Conservation (phyloP, 2,797 vertebrate species). For the Parauchenoglanis punctatus region DNA sequence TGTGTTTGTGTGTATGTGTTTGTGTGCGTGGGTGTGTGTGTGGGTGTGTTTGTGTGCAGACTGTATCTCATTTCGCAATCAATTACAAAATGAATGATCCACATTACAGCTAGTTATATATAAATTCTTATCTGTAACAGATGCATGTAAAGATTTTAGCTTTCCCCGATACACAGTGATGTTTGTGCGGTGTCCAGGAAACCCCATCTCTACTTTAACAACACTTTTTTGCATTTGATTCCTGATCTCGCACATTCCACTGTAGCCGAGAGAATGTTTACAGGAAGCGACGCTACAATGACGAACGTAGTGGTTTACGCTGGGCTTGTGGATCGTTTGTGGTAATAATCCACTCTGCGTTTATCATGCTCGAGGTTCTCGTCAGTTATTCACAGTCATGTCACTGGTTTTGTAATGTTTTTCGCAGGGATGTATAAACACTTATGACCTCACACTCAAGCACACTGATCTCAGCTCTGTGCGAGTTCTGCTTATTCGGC, state of each 20-base stretch:
- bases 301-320: not conserved
- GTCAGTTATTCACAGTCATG: not conserved
- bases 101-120: too few species aligned
- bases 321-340: not conserved
- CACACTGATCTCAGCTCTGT: not conserved
- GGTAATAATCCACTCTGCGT: not conserved
- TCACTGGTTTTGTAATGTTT: not conserved
- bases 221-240: not conserved
- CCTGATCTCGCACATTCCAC: not conserved
- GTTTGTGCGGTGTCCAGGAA: too few species aligned
- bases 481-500: not conserved
- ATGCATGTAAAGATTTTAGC: too few species aligned
- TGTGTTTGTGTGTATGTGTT: too few species aligned
- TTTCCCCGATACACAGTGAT: too few species aligned
- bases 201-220: too few species aligned
- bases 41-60: too few species aligned
- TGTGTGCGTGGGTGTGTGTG: too few species aligned
- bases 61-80: too few species aligned
- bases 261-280: not conserved
- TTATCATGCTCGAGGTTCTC: not conserved
- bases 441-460: not conserved
- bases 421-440: not conserved
- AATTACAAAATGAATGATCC: too few species aligned
- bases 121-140: too few species aligned
- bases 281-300: too few species aligned